Evolutionary conservation across 2,888 invertebrate species (phyloP), one percentile per base, ranked within the genome.

Genomic region (Epirrhoe alternata): DNA sequence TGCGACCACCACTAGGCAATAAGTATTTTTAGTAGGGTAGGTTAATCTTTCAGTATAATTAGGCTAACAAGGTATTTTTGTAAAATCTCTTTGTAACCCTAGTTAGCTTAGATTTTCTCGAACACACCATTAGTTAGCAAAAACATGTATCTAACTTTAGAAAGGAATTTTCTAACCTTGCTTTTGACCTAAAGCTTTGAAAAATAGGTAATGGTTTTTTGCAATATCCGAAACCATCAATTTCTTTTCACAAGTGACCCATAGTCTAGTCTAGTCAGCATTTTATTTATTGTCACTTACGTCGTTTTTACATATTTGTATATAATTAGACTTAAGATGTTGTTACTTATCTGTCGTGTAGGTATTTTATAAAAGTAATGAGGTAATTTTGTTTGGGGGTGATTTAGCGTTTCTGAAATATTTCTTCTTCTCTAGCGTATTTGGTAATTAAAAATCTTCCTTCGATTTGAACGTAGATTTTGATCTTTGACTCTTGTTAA

Each of bases 281-380:
- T 51, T 58, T 66, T 57, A 35, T 66, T 66, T 54, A 59, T 60
- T 66, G 55, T 42, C 52, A 42, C 60, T 51, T 45, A 54, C 65
- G 66, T 54, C 66, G 69, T 60, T 68, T 64, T 68, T 61, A 58
- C 60, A 62, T 56, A 59, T 33, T 52, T 74, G 73, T 73, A 74
- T 55, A 74, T 74, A 72, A 65, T 57, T 72, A 72, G 70, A 35
- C 65, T n/a, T 73, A 74, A 73, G 70, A 30, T 68, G 71, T 70
- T 72, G 74, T 72, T 74, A 72, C 64, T 59, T 73, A 67, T 71
- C 66, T 24, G 3, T 24, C 24, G 24, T 24, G 24, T 24, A 59
- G 67, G 71, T 72, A 72, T 66, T 74, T 64, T 68, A 71, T 69
- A 61, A 64, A 67, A 47, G 65, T 69, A 62, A 35, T 54, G 58